Evolutionary conservation across 2,888 invertebrate genomes (phyloP).

Genomic region (Dolichopus griseipennis): DNA sequence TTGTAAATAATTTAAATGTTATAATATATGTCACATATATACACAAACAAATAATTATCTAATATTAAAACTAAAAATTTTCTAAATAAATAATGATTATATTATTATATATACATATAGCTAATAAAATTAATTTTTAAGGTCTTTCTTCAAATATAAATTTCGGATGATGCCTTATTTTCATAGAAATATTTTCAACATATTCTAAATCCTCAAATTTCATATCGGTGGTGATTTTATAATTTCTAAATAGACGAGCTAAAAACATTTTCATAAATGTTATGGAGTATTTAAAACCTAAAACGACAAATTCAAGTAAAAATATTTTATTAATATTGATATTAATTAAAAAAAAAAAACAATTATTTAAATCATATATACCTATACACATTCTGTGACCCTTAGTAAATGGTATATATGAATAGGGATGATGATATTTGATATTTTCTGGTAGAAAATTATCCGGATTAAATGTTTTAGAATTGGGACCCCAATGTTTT

Average conservation of each 20-base stretch:
- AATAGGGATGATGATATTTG: constrained; percentile 28
- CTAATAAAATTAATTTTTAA: no score
- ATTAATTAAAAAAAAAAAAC: not conserved
- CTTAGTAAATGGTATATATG: constrained; percentile 38
- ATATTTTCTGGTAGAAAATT: constrained; percentile 26
- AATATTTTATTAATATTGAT: not conserved
- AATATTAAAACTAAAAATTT: no score
- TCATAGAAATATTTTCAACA: constrained; percentile 8
- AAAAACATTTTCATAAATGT: constrained; percentile 35
- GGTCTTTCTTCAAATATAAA: not conserved
- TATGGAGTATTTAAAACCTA: constrained; percentile 30
- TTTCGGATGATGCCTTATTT: not conserved
- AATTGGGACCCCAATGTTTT: constrained; percentile 33
- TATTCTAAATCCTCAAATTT: constrained; percentile 10
- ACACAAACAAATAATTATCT: no score
- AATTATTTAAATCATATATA: not conserved
- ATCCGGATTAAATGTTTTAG: constrained; percentile 36
- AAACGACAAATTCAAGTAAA: not conserved
- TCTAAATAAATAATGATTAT: no score
- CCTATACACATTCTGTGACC: constrained; percentile 40
- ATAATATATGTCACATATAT: no score
- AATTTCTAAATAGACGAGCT: constrained; percentile 35
- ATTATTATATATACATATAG: no score
- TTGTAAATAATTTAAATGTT: no score
- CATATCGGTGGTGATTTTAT: not conserved